phyloP scores from a whole-genome alignment of 2,888 invertebrate genomes.

The Chalcis sispes region DNA sequence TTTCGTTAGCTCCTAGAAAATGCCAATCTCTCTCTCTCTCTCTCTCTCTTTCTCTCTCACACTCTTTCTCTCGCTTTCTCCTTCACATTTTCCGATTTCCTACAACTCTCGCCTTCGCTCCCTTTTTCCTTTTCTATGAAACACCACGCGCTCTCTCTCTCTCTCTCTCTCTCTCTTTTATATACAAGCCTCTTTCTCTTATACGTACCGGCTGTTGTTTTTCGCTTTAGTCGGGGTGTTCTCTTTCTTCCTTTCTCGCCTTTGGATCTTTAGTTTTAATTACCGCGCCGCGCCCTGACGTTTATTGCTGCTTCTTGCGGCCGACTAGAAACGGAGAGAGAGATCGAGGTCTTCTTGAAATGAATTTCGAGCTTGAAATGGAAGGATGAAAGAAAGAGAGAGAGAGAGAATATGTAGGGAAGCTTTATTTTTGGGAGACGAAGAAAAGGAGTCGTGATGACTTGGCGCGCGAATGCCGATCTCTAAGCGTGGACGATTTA shows the following conservation, averaged over 20 bases:
- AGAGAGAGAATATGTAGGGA: not conserved
- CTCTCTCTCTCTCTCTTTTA: no score
- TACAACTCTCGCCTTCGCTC: not conserved
- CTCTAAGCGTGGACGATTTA: slow-evolving; percentile 29
- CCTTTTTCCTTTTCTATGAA: slow-evolving; percentile 36
- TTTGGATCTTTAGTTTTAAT: slow-evolving; percentile 74
- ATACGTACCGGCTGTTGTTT: slow-evolving; percentile 68
- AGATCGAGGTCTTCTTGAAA: not conserved
- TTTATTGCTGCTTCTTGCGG: slow-evolving; percentile 74
- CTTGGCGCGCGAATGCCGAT: slow-evolving; percentile 11
- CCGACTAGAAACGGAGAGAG: slow-evolving; percentile 32
- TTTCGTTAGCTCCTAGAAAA: no score
- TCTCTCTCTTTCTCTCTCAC: not conserved
- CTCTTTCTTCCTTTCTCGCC: no score
- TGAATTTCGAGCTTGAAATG: slow-evolving; percentile 10
- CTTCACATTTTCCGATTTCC: slow-evolving; percentile 16
- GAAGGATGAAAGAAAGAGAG: not conserved
- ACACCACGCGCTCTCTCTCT: slow-evolving; percentile 53
- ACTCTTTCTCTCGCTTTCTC: not conserved
- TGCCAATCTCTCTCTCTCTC: not conserved
- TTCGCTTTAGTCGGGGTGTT: slow-evolving; percentile 68
- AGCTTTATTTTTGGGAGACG: slow-evolving; percentile 32
- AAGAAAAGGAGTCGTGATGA: no score
- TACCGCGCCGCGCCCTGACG: slow-evolving; percentile 71
- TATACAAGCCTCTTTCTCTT: slow-evolving; percentile 57